Evolutionary conservation across 2,888 invertebrate species (phyloP).

Genomic region (Scaeva pyrastri): DNA sequence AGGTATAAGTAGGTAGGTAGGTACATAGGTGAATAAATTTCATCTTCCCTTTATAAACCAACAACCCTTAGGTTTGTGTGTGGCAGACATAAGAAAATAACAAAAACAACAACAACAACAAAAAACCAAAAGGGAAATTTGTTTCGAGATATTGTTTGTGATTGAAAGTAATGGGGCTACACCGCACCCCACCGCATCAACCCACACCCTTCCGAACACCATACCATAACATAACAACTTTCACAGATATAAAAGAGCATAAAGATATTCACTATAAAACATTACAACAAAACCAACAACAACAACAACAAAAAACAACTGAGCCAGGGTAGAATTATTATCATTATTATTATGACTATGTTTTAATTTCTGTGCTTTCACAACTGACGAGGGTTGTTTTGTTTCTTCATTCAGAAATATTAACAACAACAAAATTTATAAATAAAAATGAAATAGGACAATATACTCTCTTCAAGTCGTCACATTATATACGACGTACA

Average conservation of each 20-base stretch:
- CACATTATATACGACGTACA: too few species aligned
- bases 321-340: slow-evolving; percentile 44
- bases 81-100: slow-evolving; percentile 15
- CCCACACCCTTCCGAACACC: too few species aligned
- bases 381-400: slow-evolving; percentile 64
- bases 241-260: slow-evolving; percentile 35
- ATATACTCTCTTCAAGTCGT: slow-evolving; percentile 37
- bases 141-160: slow-evolving; percentile 69
- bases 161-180: slow-evolving; percentile 71
- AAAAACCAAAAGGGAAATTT: slow-evolving; percentile 46
- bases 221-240: slow-evolving; percentile 9
- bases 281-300: slow-evolving; percentile 4
- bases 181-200: not conserved
- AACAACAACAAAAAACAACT: not conserved
- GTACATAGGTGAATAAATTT: slow-evolving; percentile 30
- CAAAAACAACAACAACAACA: not conserved
- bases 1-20: not conserved
- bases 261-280: slow-evolving; percentile 4
- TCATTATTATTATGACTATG: slow-evolving; percentile 72
- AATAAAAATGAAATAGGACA: slow-evolving; percentile 47
- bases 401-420: slow-evolving; percentile 22
- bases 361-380: slow-evolving; percentile 72
- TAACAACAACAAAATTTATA: not conserved
- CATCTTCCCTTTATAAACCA: slow-evolving; percentile 6
- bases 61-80: slow-evolving; percentile 20